Evolutionary conservation across 2,113 vertebrate species (phyloP).

Genomic region (Dasyurus viverrinus): DNA sequence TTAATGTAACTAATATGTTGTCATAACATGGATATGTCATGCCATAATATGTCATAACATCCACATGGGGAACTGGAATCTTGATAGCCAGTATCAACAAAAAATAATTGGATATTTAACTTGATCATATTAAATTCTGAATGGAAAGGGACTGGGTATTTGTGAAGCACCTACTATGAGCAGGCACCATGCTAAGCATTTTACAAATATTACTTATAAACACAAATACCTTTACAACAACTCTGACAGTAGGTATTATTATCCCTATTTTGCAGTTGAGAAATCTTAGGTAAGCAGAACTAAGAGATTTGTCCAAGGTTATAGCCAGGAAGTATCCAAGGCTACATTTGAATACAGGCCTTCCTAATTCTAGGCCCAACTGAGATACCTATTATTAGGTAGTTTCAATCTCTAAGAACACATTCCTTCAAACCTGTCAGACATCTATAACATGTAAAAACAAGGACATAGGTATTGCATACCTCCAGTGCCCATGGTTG

Average conservation of each 20-base stretch:
- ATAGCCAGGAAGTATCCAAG: neutral
- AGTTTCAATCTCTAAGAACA: neutral
- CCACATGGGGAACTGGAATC: neutral
- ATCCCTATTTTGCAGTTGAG: neutral
- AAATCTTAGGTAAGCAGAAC: neutral
- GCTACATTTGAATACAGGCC: neutral
- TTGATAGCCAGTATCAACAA: neutral
- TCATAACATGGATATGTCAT: neutral
- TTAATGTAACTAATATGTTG: neutral
- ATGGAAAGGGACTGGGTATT: neutral
- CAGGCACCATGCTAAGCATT: neutral
- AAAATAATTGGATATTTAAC: neutral
- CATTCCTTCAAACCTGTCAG: neutral
- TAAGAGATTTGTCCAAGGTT: neutral
- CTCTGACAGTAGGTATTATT: neutral
- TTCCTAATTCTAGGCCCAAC: neutral
- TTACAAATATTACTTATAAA: neutral
- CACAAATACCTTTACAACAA: neutral
- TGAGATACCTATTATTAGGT: neutral
- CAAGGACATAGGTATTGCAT: neutral
- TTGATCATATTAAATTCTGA: neutral
- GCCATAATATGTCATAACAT: neutral
- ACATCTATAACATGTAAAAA: neutral
- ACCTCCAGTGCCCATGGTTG: neutral
- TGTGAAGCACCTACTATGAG: neutral